Evolutionary conservation across 2,888 invertebrate genomes (phyloP), one percentile per base, ranked within the genome.

Genomic region (Autographa gamma): DNA sequence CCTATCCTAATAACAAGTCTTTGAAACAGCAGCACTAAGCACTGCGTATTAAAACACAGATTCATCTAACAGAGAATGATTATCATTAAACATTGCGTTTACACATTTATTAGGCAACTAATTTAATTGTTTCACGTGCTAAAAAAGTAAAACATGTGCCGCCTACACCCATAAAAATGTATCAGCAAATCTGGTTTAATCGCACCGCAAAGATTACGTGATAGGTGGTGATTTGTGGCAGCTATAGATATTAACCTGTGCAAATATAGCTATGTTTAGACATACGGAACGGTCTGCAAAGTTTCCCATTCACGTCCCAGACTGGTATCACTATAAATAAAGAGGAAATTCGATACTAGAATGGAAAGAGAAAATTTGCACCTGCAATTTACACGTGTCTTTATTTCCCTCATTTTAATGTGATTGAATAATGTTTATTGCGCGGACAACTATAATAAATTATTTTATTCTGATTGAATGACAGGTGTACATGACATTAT

Each of bases 101-200:
- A 76, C 73, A 82, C 69, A 70, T 71, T 73, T 77, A 73, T 72
- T 25, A 56, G 25, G 19, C 13, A 78, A 81, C 83, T 82, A n/a
- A 86, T 86, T 75, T 79, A 75, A 83, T 80, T 86, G 79, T 83
- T 85, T 82, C 75, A 80, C 74, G 80, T 79, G 74, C 76, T 80
- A 71, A 82, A 85, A 85, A 81, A 74, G 81, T 78, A 76, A 70
- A 81, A 75, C 84, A 85, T 80, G 81, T 84, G 85, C 70, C 76
- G 69, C 73, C 67, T 71, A 72, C 73, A 64, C 60, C 54, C 62
- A 66, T 69, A 63, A 64, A 80, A 60, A 73, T 74, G 73, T 77
- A 76, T 79, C 69, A 74, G 77, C 68, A 75, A 81, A 81, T 78
- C 78, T 69, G 74, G 69, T 74, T 67, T 71, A 71, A 79, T 68